Conservation (phyloP, 1,140 invertebrate genomes). For the Druon quercuslanigerum region DNA sequence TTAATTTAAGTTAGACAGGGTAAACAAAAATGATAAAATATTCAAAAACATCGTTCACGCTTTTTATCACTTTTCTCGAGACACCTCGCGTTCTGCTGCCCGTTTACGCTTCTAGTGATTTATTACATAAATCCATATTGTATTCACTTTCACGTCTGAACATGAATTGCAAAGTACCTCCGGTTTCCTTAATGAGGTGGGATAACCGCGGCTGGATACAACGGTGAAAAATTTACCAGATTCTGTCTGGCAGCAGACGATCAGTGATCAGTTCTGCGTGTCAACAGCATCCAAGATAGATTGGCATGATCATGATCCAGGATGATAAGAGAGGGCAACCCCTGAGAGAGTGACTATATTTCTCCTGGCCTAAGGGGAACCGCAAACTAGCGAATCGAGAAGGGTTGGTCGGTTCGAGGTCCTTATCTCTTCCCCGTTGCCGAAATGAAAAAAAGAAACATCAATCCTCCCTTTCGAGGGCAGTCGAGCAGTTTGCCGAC, state of each 20-base stretch:
- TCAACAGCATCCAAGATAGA: constrained; percentile 1
- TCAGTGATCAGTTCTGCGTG: constrained; percentile 2
- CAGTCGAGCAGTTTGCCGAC: constrained; percentile 14
- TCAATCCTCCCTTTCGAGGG: constrained; percentile 15
- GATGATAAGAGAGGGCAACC: not conserved
- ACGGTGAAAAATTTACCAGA: not conserved
- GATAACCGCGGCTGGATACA: not conserved
- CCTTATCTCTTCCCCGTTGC: constrained; percentile 16
- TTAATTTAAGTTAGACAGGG: too few relatives aligned
- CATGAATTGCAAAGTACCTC: constrained; percentile 24
- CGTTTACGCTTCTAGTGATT: constrained; percentile 1
- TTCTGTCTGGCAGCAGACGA: not conserved
- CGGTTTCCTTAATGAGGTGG: constrained; percentile 4
- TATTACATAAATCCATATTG: constrained; percentile 19
- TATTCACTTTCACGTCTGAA: constrained; percentile 16
- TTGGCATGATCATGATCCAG: constrained; percentile 14
- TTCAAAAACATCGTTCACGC: not conserved
- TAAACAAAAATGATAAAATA: too few relatives aligned
- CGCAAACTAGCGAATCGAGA: not conserved
- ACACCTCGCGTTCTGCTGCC: not conserved
- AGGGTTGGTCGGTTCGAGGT: not conserved
- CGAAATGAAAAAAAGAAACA: constrained; percentile 13
- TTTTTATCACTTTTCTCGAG: not conserved
- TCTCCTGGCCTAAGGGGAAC: not conserved
- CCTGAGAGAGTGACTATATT: not conserved